These are phyloP conservation scores for Prunella strophiata DNA, from an alignment of 2,797 vertebrate genomes.

Conservation along the genomic window DNA sequence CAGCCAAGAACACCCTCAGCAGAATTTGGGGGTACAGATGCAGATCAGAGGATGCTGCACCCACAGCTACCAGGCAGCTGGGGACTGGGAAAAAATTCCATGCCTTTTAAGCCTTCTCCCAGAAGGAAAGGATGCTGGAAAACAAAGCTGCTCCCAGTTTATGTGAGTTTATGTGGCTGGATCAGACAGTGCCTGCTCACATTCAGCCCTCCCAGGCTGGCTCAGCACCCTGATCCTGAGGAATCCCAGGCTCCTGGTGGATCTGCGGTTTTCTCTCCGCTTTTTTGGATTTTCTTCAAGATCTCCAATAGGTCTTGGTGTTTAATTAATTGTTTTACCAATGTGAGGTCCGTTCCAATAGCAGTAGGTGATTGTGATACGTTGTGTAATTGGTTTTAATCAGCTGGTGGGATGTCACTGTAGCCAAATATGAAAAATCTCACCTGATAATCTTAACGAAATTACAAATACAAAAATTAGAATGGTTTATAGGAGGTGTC, in stretches of 20 bases:
- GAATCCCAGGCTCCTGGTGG: not conserved
- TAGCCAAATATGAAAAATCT: no score
- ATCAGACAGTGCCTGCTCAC: not conserved
- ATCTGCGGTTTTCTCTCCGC: no score
- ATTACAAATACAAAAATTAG: no score
- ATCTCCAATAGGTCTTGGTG: no score
- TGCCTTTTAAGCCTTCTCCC: not conserved
- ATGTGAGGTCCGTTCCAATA: no score
- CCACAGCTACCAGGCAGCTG: not conserved
- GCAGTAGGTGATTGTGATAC: no score
- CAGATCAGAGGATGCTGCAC: not conserved
- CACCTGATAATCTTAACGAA: no score
- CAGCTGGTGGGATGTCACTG: no score
- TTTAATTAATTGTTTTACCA: no score
- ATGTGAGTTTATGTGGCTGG: not conserved
- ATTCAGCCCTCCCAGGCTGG: not conserved
- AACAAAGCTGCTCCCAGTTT: not conserved
- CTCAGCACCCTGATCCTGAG: not conserved
- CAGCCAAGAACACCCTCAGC: not conserved
- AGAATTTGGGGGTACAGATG: not conserved
- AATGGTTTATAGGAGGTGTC: no score
- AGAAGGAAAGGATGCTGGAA: not conserved
- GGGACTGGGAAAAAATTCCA: not conserved
- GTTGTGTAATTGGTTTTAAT: no score
- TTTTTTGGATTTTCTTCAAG: no score